Evolutionary conservation across 23 tunicate genomes (phyloP).

Genomic region (Botrylloides violaceus): DNA sequence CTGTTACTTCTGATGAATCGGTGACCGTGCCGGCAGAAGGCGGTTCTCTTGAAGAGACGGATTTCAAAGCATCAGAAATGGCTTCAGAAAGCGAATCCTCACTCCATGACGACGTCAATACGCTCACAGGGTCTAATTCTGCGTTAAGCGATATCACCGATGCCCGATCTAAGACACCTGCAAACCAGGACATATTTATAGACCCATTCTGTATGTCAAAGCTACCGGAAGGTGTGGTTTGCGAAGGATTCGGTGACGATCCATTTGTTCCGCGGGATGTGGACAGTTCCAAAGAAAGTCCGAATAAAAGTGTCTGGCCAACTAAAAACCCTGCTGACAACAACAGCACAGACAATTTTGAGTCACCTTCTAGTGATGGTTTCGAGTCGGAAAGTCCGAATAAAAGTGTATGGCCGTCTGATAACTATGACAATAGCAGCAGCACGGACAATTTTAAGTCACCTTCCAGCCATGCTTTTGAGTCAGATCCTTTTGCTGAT

Average conservation of each 20-base stretch:
- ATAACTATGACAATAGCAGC: background rate
- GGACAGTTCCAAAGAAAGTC: no score
- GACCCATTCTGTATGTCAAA: background rate
- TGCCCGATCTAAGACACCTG: background rate
- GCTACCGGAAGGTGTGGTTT: background rate
- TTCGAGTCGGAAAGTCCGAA: background rate
- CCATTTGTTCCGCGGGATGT: background rate
- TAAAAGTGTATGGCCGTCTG: no score
- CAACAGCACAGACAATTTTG: background rate
- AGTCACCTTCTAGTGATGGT: background rate
- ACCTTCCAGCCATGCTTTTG: background rate
- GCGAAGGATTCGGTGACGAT: background rate
- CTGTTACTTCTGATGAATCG: background rate
- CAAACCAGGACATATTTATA: background rate
- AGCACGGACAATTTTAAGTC: no score
- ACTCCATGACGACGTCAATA: background rate
- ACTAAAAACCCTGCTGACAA: background rate
- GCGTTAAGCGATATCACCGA: constrained; percentile 1
- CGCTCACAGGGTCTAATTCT: background rate
- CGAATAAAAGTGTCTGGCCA: no score
- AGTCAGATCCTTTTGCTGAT: background rate
- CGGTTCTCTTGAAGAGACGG: background rate
- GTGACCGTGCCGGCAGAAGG: background rate
- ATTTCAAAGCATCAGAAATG: background rate
- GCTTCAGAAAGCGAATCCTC: background rate